phyloP scores from a whole-genome alignment of 2,888 invertebrate species.

The Melangyna quadrimaculata region DNA sequence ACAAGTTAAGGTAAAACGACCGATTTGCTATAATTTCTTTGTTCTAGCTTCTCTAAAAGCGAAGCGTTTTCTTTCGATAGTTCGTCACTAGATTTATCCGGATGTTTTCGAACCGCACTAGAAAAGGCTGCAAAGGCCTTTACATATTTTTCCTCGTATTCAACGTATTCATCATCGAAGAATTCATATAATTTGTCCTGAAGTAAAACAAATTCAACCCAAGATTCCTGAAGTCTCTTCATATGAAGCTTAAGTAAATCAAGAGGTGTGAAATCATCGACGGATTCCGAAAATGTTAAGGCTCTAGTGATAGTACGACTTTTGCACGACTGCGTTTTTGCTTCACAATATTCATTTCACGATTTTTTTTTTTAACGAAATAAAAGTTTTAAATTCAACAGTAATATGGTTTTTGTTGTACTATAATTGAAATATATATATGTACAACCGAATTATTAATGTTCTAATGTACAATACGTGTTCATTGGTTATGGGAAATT shows the following conservation, averaged over 20 bases:
- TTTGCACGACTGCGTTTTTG: not conserved
- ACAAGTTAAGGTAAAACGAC: constrained; percentile 48
- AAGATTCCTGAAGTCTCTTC: not conserved
- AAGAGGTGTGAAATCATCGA: not conserved
- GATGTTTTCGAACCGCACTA: too few species aligned
- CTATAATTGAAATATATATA: too few species aligned
- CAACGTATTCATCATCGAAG: not conserved
- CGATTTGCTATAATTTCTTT: not conserved
- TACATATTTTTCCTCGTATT: constrained; percentile 26
- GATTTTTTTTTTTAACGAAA: too few species aligned
- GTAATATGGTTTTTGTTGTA: too few species aligned
- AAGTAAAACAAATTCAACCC: not conserved
- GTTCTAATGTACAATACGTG: too few species aligned
- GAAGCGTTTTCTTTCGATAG: not conserved
- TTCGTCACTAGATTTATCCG: not conserved
- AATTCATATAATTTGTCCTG: not conserved
- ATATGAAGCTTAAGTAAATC: not conserved
- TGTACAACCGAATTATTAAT: too few species aligned
- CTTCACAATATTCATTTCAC: too few species aligned
- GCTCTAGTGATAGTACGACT: not conserved
- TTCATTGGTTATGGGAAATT: too few species aligned
- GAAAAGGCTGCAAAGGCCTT: not conserved
- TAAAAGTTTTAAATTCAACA: too few species aligned
- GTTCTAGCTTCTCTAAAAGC: not conserved
- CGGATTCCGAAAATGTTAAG: constrained; percentile 12